phyloP scores from a whole-genome alignment of 2,113 vertebrate genomes.

The Leucopsar rothschildi region DNA sequence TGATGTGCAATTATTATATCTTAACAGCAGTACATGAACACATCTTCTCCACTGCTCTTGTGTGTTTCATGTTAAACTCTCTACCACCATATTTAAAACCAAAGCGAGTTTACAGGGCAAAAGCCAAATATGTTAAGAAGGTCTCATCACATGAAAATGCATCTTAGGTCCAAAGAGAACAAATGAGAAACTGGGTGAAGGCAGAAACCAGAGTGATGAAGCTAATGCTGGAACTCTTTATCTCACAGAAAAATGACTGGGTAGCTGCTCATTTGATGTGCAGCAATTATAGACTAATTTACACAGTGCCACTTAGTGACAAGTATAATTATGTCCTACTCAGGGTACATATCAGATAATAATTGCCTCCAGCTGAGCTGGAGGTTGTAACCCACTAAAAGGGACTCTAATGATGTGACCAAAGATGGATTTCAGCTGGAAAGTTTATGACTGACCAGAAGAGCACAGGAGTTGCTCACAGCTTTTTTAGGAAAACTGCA shows the following conservation, averaged over 20 bases:
- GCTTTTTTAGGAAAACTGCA: neutral
- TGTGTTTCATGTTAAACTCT: neutral
- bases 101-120: neutral
- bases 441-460: neutral
- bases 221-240: neutral
- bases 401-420: neutral
- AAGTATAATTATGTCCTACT: slow-evolving; percentile 58
- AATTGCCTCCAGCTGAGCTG: slow-evolving; percentile 58
- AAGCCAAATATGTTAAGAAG: neutral
- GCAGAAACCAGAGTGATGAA: neutral
- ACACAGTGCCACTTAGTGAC: slow-evolving; percentile 51
- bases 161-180: neutral
- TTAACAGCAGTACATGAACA: neutral
- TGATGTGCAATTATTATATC: neutral
- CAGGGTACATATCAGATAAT: slow-evolving; percentile 34
- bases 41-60: neutral
- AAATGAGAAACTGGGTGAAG: neutral
- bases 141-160: slow-evolving; percentile 1
- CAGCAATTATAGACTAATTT: slow-evolving; percentile 62
- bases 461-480: neutral
- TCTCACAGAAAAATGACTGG: slow-evolving; percentile 12
- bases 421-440: neutral
- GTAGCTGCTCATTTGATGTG: slow-evolving; percentile 29
- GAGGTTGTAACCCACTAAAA: slow-evolving; percentile 4
- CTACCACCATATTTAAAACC: neutral